Base-by-base conservation (phyloP, 2,888 invertebrate genomes). In the Saturnia pavonia region DNA sequence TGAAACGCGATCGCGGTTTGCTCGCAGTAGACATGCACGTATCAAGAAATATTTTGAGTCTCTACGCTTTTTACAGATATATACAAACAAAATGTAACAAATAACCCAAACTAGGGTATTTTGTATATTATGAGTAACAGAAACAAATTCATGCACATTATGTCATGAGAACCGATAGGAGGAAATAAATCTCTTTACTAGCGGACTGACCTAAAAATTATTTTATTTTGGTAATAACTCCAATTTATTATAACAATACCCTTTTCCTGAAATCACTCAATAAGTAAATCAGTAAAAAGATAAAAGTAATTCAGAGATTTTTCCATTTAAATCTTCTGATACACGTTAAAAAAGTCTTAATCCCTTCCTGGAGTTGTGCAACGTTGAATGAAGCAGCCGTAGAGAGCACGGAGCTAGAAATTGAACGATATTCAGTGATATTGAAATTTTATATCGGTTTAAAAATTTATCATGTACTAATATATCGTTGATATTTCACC, bases 381-480 rank as follows among this genome's bases (percentile, higher is more conserved):
- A 51, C 40, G 51, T 40, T 57, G 34, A n/a, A 7, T n/a, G 54
- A 40, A 70, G 68, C 68, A 68, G 34, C 65, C 71, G 57, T 42
- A 22, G 66, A 22, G 19, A 27, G 54, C 51, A 54, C 27, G 70
- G 60, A 72, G 69, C 51, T 71, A 71, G 12, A 67, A 74, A 72
- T 60, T 68, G 68, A 66, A 70, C 54, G n/a, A 67, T 72, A 70
- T 68, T 60, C 68, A 71, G 63, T 40, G 68, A 67, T 71, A 48
- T 73, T 67, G 51, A 67, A 72, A 68, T 65, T 68, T 51, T 42
- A 68, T 65, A 68, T 48, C 60, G 60, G 63, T 51, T 65, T 68
- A 68, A 68, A 54, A 66, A 67, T 70, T 67, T 67, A 67, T 19
- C 67, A 67, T 43, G 19, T 65, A 66, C 43, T 73, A 76, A 72